Base-by-base conservation (phyloP, 2,113 vertebrate species). In the Furnarius figulus region DNA sequence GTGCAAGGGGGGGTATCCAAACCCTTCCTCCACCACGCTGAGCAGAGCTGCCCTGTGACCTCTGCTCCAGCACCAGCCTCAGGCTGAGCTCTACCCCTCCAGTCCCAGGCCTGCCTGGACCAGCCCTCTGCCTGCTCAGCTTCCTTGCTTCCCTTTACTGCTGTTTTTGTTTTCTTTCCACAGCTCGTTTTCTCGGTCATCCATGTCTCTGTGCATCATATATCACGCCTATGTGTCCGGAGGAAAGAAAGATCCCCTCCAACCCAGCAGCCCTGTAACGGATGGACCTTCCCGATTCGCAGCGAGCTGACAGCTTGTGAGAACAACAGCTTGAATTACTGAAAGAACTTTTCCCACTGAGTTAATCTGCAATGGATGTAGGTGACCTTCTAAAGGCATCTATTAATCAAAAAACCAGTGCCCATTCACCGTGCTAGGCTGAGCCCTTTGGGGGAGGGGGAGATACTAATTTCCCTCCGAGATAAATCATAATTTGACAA, bases 401-500 rank as follows among this genome's bases (percentile, higher is more conserved):
- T 98, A 98, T 98, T 98, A 98, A 98, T 98, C 98, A 98, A 95
- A 95, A 96, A 96, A 97, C 28, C 97, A 83, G 90, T 97, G 97
- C 97, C 97, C 89, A 97, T 97, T 98, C 97, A 95, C 97, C 17
- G 94, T 93, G 97, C 97, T 98, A 97, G 87, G 95, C 97, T 96
- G 71, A 97, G 97, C 96, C 98, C 96, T 98, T 96, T 96, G 97
- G 96, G 96, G 93, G 80, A 96, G 97, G 97, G 97, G 83, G 87
- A 90, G 95, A 92, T 97, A 97, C 97, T 98, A 98, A 98, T 98
- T 98, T 98, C 93, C 97, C 95, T 97, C 96, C 91, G 98, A 98
- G 97, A 98, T 98, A 98, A 98, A 98, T 98, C 98, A 98, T 98
- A 98, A 98, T 98, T 97, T 98, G 98, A 98, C 98, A 98, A 98